phyloP scores from a whole-genome alignment of 23 tunicate genomes.

The Clavelina lepadiformis region DNA sequence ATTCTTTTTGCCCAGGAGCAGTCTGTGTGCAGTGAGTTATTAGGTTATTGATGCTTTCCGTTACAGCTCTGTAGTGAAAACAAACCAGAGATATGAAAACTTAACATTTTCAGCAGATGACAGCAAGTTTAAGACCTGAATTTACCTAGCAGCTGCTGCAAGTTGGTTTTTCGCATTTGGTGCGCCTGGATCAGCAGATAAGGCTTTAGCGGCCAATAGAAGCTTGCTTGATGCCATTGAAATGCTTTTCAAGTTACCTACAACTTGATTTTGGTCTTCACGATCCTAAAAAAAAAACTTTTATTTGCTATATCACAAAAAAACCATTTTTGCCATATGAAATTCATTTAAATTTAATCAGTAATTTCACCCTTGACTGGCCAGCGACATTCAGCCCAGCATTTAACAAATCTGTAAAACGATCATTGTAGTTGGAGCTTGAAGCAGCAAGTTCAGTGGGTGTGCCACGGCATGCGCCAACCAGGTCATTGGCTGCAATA shows the following conservation, averaged over 20 bases:
- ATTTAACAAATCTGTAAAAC: slow-evolving; percentile 60
- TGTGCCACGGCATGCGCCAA: slow-evolving; percentile 89
- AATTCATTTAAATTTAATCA: background rate
- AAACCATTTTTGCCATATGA: background rate
- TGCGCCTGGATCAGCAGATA: slow-evolving; percentile 93
- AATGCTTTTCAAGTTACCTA: slow-evolving; percentile 86
- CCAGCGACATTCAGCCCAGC: slow-evolving; percentile 92
- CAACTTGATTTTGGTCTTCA: slow-evolving; percentile 84
- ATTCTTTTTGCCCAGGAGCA: slow-evolving; percentile 99
- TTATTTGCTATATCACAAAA: background rate
- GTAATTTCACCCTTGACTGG: slow-evolving; percentile 61
- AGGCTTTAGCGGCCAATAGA: slow-evolving; percentile 91
- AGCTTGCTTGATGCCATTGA: slow-evolving; percentile 96
- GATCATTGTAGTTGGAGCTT: slow-evolving; percentile 64
- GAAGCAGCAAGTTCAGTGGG: slow-evolving; percentile 87
- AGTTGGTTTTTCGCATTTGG: slow-evolving; percentile 90
- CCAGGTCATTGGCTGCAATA: slow-evolving; percentile 91
- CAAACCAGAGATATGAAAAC: background rate
- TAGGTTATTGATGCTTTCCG: slow-evolving; percentile 98
- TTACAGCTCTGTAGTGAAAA: slow-evolving; percentile 59
- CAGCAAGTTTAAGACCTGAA: background rate
- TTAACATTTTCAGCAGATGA: background rate
- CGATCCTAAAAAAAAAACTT: slow-evolving; percentile 59
- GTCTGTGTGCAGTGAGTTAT: slow-evolving; percentile 95
- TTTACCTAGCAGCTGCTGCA: slow-evolving; percentile 94